These are phyloP conservation scores for Archegozetes longisetosus DNA, from an alignment of 1,140 invertebrate species.

Conservation along the genomic window DNA sequence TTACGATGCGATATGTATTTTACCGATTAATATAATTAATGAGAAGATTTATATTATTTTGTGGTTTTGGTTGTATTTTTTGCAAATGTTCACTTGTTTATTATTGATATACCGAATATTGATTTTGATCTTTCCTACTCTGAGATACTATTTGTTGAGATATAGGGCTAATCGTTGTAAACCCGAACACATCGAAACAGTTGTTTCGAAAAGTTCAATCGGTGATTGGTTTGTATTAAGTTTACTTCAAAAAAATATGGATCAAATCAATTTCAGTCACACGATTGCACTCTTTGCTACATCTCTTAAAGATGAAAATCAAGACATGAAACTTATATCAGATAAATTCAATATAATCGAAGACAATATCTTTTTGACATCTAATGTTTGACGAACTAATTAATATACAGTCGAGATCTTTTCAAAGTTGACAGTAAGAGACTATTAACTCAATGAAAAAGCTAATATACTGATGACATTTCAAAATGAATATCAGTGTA, in stretches of 20 bases:
- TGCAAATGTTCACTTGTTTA: constrained; percentile 43
- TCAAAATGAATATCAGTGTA: too few species aligned
- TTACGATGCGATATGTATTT: constrained; percentile 37
- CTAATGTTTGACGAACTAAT: too few species aligned
- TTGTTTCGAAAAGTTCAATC: constrained; percentile 44
- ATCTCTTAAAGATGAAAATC: too few species aligned
- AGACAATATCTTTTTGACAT: too few species aligned
- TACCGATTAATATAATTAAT: constrained; percentile 57
- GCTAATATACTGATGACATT: too few species aligned
- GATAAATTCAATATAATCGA: too few species aligned
- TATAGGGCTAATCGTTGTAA: constrained; percentile 23
- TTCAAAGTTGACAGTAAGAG: too few species aligned
- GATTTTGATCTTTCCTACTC: constrained; percentile 40
- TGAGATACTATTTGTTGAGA: constrained; percentile 7
- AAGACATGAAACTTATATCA: too few species aligned
- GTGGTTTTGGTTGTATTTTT: constrained; percentile 37
- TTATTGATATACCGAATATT: constrained; percentile 55
- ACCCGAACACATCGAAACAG: constrained; percentile 26
- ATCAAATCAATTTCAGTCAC: constrained; percentile 31
- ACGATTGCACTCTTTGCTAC: constrained; percentile 1
- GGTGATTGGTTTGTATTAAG: constrained; percentile 67
- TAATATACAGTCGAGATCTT: too few species aligned
- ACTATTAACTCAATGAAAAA: too few species aligned
- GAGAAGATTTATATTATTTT: constrained; percentile 61
- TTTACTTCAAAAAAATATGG: constrained; percentile 64